Percentiles rank a stretch among this genome's conserved stretches.
phyloP scores from a whole-genome alignment of 2,888 invertebrate species.

The Aleiodes alternator region DNA sequence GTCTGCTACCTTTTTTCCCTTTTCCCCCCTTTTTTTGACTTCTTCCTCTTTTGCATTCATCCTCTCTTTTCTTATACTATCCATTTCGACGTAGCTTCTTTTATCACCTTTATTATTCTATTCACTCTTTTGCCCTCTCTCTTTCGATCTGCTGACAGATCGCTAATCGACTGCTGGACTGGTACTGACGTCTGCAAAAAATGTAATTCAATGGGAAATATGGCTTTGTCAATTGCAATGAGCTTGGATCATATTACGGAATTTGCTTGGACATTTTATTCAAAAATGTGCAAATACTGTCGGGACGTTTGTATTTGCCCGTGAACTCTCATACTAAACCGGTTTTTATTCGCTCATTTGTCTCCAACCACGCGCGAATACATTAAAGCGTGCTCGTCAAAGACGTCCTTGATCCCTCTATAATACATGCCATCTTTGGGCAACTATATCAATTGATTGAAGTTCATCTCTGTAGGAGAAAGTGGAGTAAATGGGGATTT shows the following conservation, averaged over 20 bases:
- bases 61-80: conserved; percentile 9
- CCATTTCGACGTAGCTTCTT: conserved; percentile 44
- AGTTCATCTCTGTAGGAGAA: neutral
- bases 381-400: conserved; percentile 20
- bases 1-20: conserved; percentile 20
- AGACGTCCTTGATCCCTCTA: conserved; percentile 33
- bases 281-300: neutral
- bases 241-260: no score
- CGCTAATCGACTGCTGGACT: conserved; percentile 10
- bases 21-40: conserved; percentile 10
- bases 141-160: conserved; percentile 22
- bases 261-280: neutral
- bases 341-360: conserved; percentile 54
- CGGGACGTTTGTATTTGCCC: neutral
- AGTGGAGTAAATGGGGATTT: no score
- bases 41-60: conserved; percentile 20
- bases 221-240: conserved; percentile 9
- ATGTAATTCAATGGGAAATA: neutral
- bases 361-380: conserved; percentile 53
- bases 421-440: neutral
- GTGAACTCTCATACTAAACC: conserved; percentile 50
- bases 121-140: neutral
- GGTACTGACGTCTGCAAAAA: conserved; percentile 27
- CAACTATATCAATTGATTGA: conserved; percentile 18
- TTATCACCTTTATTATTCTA: conserved; percentile 33